Evolutionary conservation across 2,888 invertebrate species (phyloP).

Genomic region (Poecilus cupreus): DNA sequence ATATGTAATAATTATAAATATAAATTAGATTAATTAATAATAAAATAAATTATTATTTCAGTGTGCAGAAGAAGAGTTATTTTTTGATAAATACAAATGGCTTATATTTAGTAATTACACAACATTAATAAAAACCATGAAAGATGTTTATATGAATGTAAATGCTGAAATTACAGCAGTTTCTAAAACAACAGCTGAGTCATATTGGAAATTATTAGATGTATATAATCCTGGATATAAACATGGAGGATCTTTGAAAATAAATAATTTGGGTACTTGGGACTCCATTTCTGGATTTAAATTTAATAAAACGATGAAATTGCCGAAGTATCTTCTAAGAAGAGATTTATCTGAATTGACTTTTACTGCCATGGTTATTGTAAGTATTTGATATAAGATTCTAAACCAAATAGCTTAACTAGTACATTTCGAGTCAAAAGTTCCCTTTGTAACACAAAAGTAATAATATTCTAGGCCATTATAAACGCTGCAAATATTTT

Average conservation of each 20-base stretch:
- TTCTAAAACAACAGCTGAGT: background rate
- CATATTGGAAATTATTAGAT: conserved; percentile 42
- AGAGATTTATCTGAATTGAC: conserved; percentile 18
- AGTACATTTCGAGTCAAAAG: background rate
- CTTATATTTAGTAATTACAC: conserved; percentile 24
- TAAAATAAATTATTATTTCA: background rate
- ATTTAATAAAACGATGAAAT: background rate
- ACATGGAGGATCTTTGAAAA: conserved; percentile 18
- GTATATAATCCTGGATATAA: conserved; percentile 37
- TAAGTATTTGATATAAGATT: background rate
- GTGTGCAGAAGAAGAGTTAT: conserved; percentile 23
- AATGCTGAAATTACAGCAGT: conserved; percentile 46
- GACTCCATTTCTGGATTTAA: background rate
- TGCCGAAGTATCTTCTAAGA: conserved; percentile 27
- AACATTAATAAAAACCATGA: background rate
- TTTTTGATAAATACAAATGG: conserved; percentile 47
- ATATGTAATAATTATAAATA: background rate
- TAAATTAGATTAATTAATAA: background rate
- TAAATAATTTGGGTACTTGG: conserved; percentile 38
- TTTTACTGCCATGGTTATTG: background rate
- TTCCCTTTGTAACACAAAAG: too few relatives aligned
- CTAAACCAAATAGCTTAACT: background rate
- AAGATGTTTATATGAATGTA: background rate
- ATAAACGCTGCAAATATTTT: too few relatives aligned
- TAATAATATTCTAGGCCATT: too few relatives aligned